phyloP scores from a whole-genome alignment of 23 tunicate species.

The Pegea sp. region DNA sequence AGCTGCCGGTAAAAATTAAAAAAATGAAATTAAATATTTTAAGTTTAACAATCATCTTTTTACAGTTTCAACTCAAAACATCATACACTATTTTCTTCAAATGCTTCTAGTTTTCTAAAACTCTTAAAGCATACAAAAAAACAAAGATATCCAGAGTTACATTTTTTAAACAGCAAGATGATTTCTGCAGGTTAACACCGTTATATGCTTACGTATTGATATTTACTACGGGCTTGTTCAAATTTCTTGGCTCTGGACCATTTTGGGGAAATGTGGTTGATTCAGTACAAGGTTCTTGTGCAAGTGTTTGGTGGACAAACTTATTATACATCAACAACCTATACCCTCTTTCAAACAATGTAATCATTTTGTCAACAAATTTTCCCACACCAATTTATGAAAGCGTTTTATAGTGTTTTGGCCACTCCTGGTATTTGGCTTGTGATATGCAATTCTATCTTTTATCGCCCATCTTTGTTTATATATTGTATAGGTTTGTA shows the following conservation, averaged over 20 bases:
- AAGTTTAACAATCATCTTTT: no score
- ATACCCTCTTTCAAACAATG: not conserved
- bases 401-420: slow-evolving; percentile 1
- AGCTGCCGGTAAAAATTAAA: not conserved
- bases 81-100: no score
- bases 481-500: not conserved
- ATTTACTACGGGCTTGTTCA: not conserved
- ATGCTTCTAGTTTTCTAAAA: no score
- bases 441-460: slow-evolving; percentile 2
- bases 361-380: not conserved
- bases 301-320: slow-evolving; percentile 1
- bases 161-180: not conserved
- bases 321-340: slow-evolving; percentile 3
- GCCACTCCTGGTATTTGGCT: not conserved
- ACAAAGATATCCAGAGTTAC: no score
- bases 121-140: no score
- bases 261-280: not conserved
- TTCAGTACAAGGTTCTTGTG: not conserved
- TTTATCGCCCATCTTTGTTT: not conserved
- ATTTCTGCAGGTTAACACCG: slow-evolving; percentile 2
- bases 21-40: not conserved
- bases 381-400: not conserved
- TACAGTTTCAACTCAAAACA: no score
- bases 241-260: slow-evolving; percentile 2
- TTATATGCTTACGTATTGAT: slow-evolving; percentile 2